Evolutionary conservation across 2,797 vertebrate species (phyloP).

Genomic region (Anguilla anguilla): DNA sequence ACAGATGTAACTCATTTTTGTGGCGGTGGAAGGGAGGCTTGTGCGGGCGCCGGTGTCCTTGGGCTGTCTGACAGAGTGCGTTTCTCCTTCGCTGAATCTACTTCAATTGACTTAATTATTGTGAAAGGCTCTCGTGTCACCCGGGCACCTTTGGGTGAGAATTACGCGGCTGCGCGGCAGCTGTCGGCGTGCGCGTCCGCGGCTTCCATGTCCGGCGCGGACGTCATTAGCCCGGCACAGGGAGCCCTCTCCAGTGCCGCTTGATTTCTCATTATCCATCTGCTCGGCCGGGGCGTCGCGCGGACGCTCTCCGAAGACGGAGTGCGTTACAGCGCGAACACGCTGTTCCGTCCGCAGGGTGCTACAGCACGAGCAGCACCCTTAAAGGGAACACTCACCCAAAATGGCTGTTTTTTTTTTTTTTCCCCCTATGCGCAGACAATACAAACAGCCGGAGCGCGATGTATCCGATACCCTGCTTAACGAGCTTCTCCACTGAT

Average conservation of each 20-base stretch:
- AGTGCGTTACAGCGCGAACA: background rate
- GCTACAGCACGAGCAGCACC: background rate
- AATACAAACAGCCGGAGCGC: background rate
- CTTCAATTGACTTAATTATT: slow-evolving; percentile 19
- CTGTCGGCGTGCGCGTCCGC: background rate
- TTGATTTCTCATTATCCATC: background rate
- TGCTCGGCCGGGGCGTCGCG: background rate
- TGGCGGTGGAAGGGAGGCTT: background rate
- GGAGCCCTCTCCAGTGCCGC: background rate
- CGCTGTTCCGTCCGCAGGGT: background rate
- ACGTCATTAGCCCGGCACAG: background rate
- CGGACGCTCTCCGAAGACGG: background rate
- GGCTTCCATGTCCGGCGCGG: background rate
- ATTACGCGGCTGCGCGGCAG: background rate
- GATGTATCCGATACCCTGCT: background rate
- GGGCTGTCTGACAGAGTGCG: background rate
- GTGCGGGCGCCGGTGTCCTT: slow-evolving; percentile 1
- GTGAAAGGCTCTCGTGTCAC: background rate
- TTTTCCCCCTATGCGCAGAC: background rate
- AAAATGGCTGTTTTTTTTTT: background rate
- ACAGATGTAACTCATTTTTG: slow-evolving; percentile 8
- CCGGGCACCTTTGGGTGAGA: slow-evolving; percentile 1
- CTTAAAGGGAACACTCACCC: background rate
- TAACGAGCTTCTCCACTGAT: background rate
- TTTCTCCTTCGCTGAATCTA: background rate